phyloP scores from a whole-genome alignment of 2,113 vertebrate species.

The Ranitomeya imitator region DNA sequence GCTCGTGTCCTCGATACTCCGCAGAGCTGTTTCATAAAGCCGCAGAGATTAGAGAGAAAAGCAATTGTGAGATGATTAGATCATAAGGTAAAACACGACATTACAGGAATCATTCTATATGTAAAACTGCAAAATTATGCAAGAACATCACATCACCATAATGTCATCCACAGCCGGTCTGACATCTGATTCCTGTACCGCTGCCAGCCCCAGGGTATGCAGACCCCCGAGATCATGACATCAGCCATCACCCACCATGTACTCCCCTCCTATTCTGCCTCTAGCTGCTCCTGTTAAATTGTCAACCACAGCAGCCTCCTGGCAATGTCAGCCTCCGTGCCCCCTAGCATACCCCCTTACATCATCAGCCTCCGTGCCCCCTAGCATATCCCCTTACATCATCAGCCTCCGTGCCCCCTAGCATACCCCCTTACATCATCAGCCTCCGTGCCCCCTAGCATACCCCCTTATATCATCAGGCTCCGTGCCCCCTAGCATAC shows the following conservation, averaged over 20 bases:
- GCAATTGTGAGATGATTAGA: conserved; percentile 32
- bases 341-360: neutral
- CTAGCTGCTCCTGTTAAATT: no score
- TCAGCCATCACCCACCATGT: neutral
- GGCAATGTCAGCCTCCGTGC: neutral
- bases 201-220: neutral
- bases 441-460: no score
- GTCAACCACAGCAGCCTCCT: no score
- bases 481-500: no score
- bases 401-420: no score
- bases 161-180: neutral
- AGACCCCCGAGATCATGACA: neutral
- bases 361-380: neutral
- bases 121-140: neutral
- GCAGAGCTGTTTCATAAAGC: neutral
- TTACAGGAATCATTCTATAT: conserved; percentile 20
- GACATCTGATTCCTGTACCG: neutral
- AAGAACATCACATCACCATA: neutral
- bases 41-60: conserved; percentile 24
- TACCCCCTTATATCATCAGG: no score
- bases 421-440: no score
- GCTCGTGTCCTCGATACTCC: neutral
- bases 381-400: no score
- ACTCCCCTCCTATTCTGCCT: no score
- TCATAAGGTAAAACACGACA: conserved; percentile 17